Evolutionary conservation across 2,113 vertebrate genomes (phyloP), one percentile per base, ranked within the genome.

Genomic region (Apteryx owenii): DNA sequence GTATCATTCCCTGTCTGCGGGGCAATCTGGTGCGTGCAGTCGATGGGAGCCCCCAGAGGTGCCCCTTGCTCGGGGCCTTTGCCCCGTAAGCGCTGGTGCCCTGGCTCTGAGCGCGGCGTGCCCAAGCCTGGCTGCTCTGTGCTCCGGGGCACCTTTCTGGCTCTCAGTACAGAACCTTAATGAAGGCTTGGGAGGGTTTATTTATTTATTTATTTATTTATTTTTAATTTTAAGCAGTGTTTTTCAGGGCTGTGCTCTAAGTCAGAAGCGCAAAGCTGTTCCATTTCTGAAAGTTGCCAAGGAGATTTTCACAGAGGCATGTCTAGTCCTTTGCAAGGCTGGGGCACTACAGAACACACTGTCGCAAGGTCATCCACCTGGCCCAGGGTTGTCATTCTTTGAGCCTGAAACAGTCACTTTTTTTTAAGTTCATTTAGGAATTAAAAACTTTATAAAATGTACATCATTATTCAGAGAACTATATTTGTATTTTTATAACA

Each of bases 1-100:
- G 9, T 36, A 6, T 33, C 38, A 50, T 5, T 10, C 15, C 12
- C 1, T 0, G 4, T 75, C 9, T 31, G 40, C 3, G 16, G 71
- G 36, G 46, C 3, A 51, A 16, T 12, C 73, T 75, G 48, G 28
- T 75, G 12, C 19, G 2, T 50, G 20, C 28, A 38, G 70, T 48
- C n/a, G 31, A 4, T 29, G 33, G 8, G 33, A 38, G 53, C 7
- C 53, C 29, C 40, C 46, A 5, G 14, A 75, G 42, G 75, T 79
- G 23, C 25, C 21, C 40, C 36, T 25, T 42, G 7, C 70, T 48
- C 71, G 66, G 38, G 11, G 4, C 19, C 3, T 71, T 10, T 42
- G 12, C 19, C 25, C 54, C 50, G 11, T 8, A 46, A 75, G 23
- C 33, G 4, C 10, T 60, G 23, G 0, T 38, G 5, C 29, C 46